Percentiles rank a stretch among this genome's conserved stretches.
Conservation (phyloP, 2,113 vertebrate species). For the Ammodytes marinus region DNA sequence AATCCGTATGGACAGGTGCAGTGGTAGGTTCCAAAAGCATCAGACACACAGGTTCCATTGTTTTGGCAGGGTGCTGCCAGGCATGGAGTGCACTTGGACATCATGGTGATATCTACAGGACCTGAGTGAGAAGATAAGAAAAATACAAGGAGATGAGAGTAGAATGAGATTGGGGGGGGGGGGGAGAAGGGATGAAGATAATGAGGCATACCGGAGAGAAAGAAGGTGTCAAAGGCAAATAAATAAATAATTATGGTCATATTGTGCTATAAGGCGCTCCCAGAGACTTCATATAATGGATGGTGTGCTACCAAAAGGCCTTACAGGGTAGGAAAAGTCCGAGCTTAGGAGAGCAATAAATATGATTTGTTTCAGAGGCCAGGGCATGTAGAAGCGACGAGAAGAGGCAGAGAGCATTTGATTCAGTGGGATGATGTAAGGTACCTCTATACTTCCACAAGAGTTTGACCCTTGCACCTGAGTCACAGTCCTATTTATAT, state of each 20-base stretch:
- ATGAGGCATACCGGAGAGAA: conserved; percentile 14
- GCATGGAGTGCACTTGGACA: conserved; percentile 95
- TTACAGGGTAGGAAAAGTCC: neutral
- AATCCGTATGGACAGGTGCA: conserved; percentile 94
- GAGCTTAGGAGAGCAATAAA: conserved; percentile 36
- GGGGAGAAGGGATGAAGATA: neutral
- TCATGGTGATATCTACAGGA: conserved; percentile 88
- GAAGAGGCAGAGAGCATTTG: conserved; percentile 18
- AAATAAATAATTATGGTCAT: conserved; percentile 18
- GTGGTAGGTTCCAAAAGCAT: conserved; percentile 88
- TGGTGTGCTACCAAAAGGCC: neutral
- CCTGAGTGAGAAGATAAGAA: conserved; percentile 79
- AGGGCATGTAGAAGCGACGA: neutral
- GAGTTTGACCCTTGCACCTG: conserved; percentile 17
- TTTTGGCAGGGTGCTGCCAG: conserved; percentile 92
- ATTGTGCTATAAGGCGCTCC: conserved; percentile 3
- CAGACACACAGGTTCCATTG: conserved; percentile 92
- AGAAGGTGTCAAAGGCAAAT: neutral
- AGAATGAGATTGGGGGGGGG: neutral
- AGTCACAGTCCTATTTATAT: conserved; percentile 4
- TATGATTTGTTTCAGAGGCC: conserved; percentile 13
- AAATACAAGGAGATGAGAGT: conserved; percentile 1
- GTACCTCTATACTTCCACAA: neutral
- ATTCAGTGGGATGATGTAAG: conserved; percentile 23
- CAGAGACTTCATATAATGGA: conserved; percentile 20